Base-by-base conservation (phyloP, 2,797 vertebrate genomes). In the Eulemur albifrons region DNA sequence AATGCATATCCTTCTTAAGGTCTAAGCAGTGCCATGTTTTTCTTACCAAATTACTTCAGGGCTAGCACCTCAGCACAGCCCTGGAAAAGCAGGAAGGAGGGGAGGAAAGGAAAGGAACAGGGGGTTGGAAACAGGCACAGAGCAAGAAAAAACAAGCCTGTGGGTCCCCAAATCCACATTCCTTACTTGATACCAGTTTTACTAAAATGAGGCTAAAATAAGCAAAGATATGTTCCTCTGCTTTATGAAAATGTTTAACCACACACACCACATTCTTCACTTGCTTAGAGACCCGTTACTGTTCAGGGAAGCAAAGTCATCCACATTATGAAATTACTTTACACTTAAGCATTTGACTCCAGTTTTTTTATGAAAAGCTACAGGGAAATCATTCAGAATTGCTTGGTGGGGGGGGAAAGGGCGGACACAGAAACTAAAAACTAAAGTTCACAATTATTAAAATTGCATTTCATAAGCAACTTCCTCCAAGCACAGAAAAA, bases 111-210 rank as follows among this genome's bases (percentile, higher is more conserved):
- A 90, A 89, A 95, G 94, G 90, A 93, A 30, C 21, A 83, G 15
- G 17, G 90, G 81, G 84, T 91, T 96, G 95, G 92, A 94, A 97
- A 94, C 40, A 21, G 20, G 0, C 0, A 9, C 38, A 69, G 88
- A 90, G 94, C 97, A 97, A 97, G 96, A 97, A 94, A 80, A 96
- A 98, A 95, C 96, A 97, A 96, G 87, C 32, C 79, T 65, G 61
- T 9, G 35, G 21, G 6, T 27, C 61, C 82, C 15, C 10, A 52
- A n/a, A 25, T 57, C 90, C 76, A 75, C 59, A 61, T 18, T 43
- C 75, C 45, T 70, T 10, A 43, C 18, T 48, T 8, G 3, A 84
- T 1, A 40, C 57, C 63, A 27, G 32, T 52, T 52, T 90, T 77
- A 83, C 10, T 20, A 50, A 67, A 86, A 30, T 0, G 12, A 72